Percentiles rank a stretch among this genome's conserved stretches.
These are phyloP conservation scores for Hydractinia symbiolongicarpus DNA, from an alignment of 30 jellyfish, hydroid and myxozoan genomes.

Conservation along the genomic window DNA sequence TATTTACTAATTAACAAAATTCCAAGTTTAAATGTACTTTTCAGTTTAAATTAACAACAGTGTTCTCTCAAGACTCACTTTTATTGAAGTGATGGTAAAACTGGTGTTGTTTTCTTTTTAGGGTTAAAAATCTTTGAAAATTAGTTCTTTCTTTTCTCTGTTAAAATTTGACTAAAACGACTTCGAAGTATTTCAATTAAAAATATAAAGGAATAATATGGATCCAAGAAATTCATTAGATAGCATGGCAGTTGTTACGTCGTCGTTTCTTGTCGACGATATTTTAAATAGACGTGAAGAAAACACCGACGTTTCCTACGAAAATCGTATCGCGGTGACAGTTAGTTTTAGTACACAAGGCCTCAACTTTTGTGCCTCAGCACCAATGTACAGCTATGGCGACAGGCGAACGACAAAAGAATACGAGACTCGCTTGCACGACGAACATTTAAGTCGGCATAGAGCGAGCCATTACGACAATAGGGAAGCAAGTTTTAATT, in stretches of 20 bases:
- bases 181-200: too few species aligned
- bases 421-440: not conserved
- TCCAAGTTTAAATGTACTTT: too few species aligned
- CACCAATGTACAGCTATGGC: slow-evolving; percentile 18
- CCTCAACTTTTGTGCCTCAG: slow-evolving; percentile 2
- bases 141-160: too few species aligned
- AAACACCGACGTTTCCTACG: not conserved
- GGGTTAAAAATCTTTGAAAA: too few species aligned
- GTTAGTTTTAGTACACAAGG: slow-evolving; percentile 3
- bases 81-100: too few species aligned
- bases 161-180: too few species aligned
- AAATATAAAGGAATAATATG: too few species aligned
- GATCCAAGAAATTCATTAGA: slow-evolving; percentile 4
- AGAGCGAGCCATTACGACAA: not conserved
- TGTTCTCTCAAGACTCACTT: too few species aligned
- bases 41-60: too few species aligned
- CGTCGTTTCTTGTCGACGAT: slow-evolving; percentile 88
- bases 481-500: not conserved
- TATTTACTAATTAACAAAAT: too few species aligned
- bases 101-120: too few species aligned
- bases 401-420: slow-evolving; percentile 9
- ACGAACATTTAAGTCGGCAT: not conserved
- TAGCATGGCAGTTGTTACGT: slow-evolving; percentile 37
- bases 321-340: slow-evolving; percentile 12
- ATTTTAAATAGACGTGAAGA: slow-evolving; percentile 54